Evolutionary conservation across 2,113 vertebrate genomes (phyloP).

Genomic region (Daboia siamensis): DNA sequence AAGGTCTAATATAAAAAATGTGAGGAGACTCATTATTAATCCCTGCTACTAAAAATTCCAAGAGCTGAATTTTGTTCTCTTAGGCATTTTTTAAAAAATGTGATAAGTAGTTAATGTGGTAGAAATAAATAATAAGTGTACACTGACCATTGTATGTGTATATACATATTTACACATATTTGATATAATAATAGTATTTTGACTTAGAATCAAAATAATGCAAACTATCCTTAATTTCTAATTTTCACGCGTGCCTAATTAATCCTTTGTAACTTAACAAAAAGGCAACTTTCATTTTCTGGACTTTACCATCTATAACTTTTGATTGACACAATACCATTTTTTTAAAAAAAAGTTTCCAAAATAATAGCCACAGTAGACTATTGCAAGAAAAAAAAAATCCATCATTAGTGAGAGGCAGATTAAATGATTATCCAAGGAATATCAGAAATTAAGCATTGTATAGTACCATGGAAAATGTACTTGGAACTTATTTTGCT

Average conservation of each 20-base stretch:
- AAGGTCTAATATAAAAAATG: background rate
- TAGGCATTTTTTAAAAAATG: background rate
- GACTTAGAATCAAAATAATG: background rate
- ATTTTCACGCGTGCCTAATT: background rate
- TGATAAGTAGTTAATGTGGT: background rate
- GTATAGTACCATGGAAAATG: background rate
- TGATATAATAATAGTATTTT: background rate
- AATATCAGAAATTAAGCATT: background rate
- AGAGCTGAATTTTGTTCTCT: background rate
- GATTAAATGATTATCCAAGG: background rate
- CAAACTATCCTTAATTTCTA: background rate
- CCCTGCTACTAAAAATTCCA: constrained; percentile 9
- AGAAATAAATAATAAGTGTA: constrained; percentile 6
- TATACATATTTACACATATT: background rate
- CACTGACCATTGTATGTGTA: background rate
- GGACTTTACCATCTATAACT: background rate
- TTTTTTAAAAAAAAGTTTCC: background rate
- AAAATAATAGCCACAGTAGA: background rate
- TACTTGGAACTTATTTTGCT: background rate
- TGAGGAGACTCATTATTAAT: constrained; percentile 5
- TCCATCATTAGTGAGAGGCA: background rate
- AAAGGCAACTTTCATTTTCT: background rate
- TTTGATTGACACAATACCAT: background rate
- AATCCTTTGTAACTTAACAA: background rate
- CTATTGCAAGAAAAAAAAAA: background rate